Percentiles rank a stretch among this genome's conserved stretches.
Evolutionary conservation across 2,888 invertebrate genomes (phyloP).

Genomic region (Leptopterna dolabrata): DNA sequence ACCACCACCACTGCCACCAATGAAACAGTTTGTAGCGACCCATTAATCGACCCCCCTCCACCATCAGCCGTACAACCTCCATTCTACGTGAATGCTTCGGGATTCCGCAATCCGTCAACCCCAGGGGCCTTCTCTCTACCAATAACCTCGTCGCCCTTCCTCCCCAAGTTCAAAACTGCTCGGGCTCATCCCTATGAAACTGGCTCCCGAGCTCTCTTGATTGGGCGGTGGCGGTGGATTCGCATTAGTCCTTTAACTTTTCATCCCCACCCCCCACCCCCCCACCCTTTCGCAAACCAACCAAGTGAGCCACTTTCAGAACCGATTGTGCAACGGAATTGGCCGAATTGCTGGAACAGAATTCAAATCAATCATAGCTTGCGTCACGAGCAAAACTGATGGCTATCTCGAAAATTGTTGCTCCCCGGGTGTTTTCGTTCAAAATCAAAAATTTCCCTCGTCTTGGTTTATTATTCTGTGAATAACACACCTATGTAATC

Average conservation of each 20-base stretch:
- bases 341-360: background rate
- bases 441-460: no score
- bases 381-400: background rate
- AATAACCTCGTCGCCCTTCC: background rate
- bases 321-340: background rate
- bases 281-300: no score
- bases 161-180: background rate
- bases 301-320: background rate
- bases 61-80: no score
- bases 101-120: conserved; percentile 2
- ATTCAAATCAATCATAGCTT: background rate
- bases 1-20: no score
- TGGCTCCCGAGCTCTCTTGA: background rate
- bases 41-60: background rate
- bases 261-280: background rate
- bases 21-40: background rate
- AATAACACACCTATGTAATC: no score
- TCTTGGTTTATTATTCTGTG: no score
- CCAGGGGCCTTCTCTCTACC: background rate
- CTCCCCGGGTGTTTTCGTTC: no score
- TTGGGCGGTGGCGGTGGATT: background rate
- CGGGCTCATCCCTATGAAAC: background rate
- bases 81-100: background rate
- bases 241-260: background rate
- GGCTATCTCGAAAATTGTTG: background rate